A percentile compares a stretch with the other conserved stretches of the same genome.
phyloP scores from a whole-genome alignment of 2,888 invertebrate species.

The Elmis aenea region DNA sequence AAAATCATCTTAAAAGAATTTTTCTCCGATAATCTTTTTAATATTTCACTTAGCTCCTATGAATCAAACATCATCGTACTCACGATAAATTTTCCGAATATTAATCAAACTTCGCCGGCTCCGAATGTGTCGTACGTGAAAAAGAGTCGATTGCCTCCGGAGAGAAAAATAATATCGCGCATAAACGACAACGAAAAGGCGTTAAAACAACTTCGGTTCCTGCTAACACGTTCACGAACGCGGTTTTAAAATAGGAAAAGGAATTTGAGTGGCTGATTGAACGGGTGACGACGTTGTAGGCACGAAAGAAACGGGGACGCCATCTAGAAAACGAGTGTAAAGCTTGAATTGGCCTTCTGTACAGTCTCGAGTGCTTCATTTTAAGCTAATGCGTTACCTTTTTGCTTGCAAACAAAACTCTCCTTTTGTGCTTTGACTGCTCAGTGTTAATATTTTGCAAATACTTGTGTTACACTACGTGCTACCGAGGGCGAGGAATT shows the following conservation, averaged over 20 bases:
- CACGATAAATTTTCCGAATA: too few species aligned
- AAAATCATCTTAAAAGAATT: too few species aligned
- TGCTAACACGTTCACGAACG: too few species aligned
- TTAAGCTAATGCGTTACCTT: background rate
- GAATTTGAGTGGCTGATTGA: background rate
- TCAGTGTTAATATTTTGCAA: too few species aligned
- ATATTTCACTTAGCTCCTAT: too few species aligned
- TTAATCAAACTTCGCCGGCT: too few species aligned
- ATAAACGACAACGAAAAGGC: background rate
- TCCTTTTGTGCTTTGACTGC: background rate
- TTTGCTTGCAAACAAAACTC: background rate
- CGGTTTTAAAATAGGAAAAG: background rate
- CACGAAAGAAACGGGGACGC: background rate
- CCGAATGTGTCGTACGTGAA: too few species aligned
- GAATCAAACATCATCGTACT: too few species aligned
- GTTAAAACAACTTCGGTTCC: background rate
- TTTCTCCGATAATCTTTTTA: too few species aligned
- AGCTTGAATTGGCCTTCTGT: background rate
- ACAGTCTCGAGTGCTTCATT: background rate
- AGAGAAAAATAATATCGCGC: background rate
- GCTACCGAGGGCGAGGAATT: too few species aligned
- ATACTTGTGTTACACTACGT: too few species aligned
- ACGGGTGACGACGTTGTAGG: background rate
- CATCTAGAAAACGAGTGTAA: background rate
- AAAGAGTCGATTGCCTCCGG: background rate